A percentile compares a stretch with the other conserved stretches of the same genome.
phyloP scores from a whole-genome alignment of 2,797 vertebrate species.

The Meda fulgida region DNA sequence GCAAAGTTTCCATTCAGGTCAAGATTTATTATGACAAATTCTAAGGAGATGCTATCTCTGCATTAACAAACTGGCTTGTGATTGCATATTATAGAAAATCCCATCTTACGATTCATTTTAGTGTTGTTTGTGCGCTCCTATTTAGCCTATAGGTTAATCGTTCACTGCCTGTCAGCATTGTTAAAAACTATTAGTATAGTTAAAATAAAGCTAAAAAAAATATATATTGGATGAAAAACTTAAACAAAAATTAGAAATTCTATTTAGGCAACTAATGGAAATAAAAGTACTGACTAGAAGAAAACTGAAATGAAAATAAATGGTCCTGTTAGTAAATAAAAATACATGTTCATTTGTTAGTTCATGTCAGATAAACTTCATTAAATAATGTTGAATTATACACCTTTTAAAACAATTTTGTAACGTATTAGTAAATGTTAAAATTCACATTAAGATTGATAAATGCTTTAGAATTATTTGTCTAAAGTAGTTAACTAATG shows the following conservation, averaged over 20 bases:
- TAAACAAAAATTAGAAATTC: not conserved
- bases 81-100: constrained; percentile 2
- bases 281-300: not conserved
- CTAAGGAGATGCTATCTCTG: constrained; percentile 31
- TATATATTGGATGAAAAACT: no score
- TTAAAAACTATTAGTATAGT: not conserved
- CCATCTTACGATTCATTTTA: not conserved
- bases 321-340: not conserved
- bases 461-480: not conserved
- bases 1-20: constrained; percentile 42
- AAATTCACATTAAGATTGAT: not conserved
- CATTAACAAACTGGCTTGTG: constrained; percentile 16
- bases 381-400: not conserved
- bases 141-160: not conserved
- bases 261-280: not conserved
- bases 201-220: not conserved
- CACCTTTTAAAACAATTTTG: not conserved
- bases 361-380: not conserved
- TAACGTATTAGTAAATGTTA: not conserved
- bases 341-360: not conserved
- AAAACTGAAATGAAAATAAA: not conserved
- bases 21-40: constrained; percentile 54
- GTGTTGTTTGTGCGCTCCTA: not conserved
- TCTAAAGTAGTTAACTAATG: not conserved
- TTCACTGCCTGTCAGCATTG: not conserved